phyloP scores from a whole-genome alignment of 2,113 vertebrate genomes.

The Gasterosteus aculeatus region DNA sequence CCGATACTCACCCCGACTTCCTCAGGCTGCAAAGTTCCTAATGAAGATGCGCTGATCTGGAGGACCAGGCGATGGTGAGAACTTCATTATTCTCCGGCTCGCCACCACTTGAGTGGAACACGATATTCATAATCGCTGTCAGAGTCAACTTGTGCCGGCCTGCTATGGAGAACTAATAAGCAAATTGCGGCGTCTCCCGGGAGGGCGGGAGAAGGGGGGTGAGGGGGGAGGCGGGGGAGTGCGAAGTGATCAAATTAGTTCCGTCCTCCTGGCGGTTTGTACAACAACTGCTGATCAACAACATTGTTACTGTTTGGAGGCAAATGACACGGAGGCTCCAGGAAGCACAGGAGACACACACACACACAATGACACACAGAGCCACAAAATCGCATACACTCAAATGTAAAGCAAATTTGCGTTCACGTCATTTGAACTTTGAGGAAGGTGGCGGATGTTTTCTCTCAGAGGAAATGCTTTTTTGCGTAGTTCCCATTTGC shows the following conservation, averaged over 20 bases:
- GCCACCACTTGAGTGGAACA: constrained; percentile 67
- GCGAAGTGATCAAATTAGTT: constrained; percentile 69
- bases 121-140: constrained; percentile 73
- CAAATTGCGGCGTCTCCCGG: constrained; percentile 60
- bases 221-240: constrained; percentile 32
- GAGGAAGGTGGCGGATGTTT: not conserved
- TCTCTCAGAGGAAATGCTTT: not conserved
- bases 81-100: constrained; percentile 67
- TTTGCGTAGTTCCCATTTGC: not conserved
- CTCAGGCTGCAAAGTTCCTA: constrained; percentile 42
- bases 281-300: constrained; percentile 74
- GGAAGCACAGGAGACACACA: constrained; percentile 31
- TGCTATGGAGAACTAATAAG: constrained; percentile 31
- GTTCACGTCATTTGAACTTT: constrained; percentile 36
- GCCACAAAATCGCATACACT: not conserved
- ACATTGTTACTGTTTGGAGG: constrained; percentile 60
- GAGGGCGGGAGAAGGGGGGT: constrained; percentile 36
- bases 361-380: not conserved
- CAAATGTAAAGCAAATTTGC: not conserved
- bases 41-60: constrained; percentile 68
- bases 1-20: constrained; percentile 13
- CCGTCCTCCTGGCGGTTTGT: constrained; percentile 64
- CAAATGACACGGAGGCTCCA: constrained; percentile 56
- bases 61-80: constrained; percentile 68
- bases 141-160: constrained; percentile 57